These are phyloP conservation scores for Scaptodrosophila lebanonensis DNA, from an alignment of 1,140 invertebrate genomes.

Conservation along the genomic window DNA sequence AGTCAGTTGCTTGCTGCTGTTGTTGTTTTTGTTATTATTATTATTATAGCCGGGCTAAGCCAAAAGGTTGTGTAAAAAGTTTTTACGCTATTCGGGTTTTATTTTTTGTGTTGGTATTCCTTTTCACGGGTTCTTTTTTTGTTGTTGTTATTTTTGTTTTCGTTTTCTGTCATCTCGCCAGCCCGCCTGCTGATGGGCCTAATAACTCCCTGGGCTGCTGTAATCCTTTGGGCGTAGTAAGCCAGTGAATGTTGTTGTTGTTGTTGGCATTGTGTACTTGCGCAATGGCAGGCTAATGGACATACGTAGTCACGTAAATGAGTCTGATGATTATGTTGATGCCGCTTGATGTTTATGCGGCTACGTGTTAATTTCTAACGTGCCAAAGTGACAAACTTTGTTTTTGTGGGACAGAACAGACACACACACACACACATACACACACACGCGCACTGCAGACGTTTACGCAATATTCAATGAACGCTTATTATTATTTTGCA, in stretches of 20 bases:
- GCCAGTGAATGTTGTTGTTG: slow-evolving; percentile 7
- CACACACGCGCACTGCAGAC: slow-evolving; percentile 4
- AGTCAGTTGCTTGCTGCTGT: neutral
- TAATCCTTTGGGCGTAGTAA: slow-evolving; percentile 62
- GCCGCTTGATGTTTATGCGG: slow-evolving; percentile 39
- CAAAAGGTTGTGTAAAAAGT: slow-evolving; percentile 63
- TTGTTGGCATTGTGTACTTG: slow-evolving; percentile 9
- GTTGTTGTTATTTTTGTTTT: slow-evolving; percentile 7
- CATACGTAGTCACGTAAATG: slow-evolving; percentile 65
- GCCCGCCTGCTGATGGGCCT: slow-evolving; percentile 61
- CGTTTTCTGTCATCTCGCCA: too few species aligned
- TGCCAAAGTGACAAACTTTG: too few species aligned
- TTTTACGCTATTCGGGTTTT: slow-evolving; percentile 4
- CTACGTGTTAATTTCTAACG: slow-evolving; percentile 70
- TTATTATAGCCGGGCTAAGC: slow-evolving; percentile 48
- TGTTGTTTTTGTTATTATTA: too few species aligned
- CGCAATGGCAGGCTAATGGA: slow-evolving; percentile 50
- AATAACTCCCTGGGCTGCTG: slow-evolving; percentile 66
- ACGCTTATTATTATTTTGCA: too few species aligned
- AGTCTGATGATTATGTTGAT: slow-evolving; percentile 48
- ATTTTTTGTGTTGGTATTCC: slow-evolving; percentile 8
- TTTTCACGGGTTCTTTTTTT: slow-evolving; percentile 13
- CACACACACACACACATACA: slow-evolving; percentile 20
- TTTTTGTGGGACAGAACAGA: slow-evolving; percentile 14
- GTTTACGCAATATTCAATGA: slow-evolving; percentile 68